phyloP scores from a whole-genome alignment of 2,797 vertebrate species.

The Micrastur ruficollis region DNA sequence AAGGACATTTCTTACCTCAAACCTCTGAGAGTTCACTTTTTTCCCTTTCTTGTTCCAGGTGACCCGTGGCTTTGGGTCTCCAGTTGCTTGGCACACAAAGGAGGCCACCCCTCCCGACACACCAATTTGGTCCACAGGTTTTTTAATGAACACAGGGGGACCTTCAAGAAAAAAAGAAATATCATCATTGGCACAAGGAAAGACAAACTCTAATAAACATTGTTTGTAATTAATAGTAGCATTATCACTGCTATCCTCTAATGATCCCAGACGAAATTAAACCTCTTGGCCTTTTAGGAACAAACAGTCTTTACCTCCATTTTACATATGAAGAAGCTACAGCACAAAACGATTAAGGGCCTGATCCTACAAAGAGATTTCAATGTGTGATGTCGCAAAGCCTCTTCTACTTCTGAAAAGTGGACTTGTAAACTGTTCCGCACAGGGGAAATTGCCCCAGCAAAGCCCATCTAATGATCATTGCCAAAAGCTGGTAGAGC shows the following conservation, averaged over 20 bases:
- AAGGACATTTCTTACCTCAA: conserved; percentile 82
- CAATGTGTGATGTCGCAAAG: background rate
- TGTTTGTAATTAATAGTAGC: background rate
- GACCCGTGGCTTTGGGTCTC: conserved; percentile 91
- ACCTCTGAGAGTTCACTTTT: conserved; percentile 94
- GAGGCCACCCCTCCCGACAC: conserved; percentile 95
- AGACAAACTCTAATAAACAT: background rate
- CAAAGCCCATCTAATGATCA: background rate
- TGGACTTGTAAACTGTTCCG: background rate
- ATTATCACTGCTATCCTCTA: background rate
- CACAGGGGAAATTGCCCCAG: background rate
- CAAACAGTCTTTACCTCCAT: background rate
- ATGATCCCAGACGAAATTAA: background rate
- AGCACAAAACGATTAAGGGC: background rate
- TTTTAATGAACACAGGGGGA: conserved; percentile 86
- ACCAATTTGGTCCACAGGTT: conserved; percentile 92
- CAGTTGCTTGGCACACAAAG: conserved; percentile 93
- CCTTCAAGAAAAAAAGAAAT: conserved; percentile 52
- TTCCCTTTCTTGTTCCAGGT: conserved; percentile 99
- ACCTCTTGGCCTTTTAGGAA: background rate
- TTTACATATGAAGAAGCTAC: background rate
- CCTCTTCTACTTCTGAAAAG: background rate
- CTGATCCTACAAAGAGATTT: background rate
- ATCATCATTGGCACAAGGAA: background rate
- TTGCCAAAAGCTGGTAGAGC: background rate